Evolutionary conservation across 37 sponge, comb jelly and placozoan genomes (phyloP).

Genomic region (Halisarca cf. caerulea): DNA sequence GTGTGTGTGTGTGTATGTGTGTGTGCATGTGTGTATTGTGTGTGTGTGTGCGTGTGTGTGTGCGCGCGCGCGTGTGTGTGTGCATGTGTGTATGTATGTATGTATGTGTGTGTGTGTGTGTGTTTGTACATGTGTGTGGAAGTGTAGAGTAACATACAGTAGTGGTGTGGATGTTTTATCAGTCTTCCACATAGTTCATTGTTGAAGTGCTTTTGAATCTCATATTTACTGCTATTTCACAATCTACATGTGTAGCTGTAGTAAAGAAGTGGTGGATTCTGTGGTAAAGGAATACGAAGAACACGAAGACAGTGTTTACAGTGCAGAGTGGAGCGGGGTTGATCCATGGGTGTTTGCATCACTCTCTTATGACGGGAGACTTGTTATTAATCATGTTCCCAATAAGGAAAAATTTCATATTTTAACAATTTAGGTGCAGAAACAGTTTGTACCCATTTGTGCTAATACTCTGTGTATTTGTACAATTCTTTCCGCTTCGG

Average conservation of each 20-base stretch:
- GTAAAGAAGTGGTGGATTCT: slow-evolving; percentile 43
- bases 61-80: background rate
- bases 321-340: slow-evolving; percentile 82
- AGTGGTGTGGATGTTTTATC: too few relatives aligned
- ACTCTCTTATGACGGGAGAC: slow-evolving; percentile 94
- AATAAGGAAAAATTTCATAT: slow-evolving; percentile 72
- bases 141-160: too few relatives aligned
- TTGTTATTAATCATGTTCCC: slow-evolving; percentile 95
- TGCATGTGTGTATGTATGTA: background rate
- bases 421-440: slow-evolving; percentile 53
- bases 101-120: too few relatives aligned
- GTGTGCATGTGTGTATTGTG: too few relatives aligned
- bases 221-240: background rate
- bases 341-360: slow-evolving; percentile 99
- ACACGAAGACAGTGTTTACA: slow-evolving; percentile 98
- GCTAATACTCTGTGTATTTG: too few relatives aligned
- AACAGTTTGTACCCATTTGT: too few relatives aligned
- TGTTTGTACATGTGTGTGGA: too few relatives aligned
- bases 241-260: slow-evolving; percentile 5
- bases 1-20: too few relatives aligned
- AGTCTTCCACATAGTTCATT: too few relatives aligned
- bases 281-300: slow-evolving; percentile 85
- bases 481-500: too few relatives aligned
- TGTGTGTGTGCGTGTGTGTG: too few relatives aligned
- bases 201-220: too few relatives aligned